Conservation (phyloP, 2,797 vertebrate genomes). For the Mus minutoides region DNA sequence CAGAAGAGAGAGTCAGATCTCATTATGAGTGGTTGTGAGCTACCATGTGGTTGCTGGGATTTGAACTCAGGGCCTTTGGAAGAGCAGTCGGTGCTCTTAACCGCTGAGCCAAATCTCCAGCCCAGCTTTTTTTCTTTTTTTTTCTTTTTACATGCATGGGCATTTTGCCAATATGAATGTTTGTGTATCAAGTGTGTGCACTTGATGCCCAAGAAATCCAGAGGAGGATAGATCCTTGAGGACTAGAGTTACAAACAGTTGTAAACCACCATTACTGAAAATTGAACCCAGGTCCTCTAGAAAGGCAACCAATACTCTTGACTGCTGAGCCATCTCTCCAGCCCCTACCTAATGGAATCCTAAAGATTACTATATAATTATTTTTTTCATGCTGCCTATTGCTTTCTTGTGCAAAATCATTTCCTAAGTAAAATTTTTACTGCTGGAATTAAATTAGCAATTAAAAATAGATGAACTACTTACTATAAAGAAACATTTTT, state of each 20-base stretch:
- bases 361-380: slow-evolving; percentile 1
- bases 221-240: neutral
- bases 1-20: too few relatives aligned
- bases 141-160: neutral
- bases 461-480: slow-evolving; percentile 73
- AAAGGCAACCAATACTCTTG: neutral
- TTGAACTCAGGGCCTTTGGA: too few relatives aligned
- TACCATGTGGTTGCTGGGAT: too few relatives aligned
- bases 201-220: neutral
- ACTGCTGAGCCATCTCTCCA: neutral
- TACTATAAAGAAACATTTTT: slow-evolving; percentile 51
- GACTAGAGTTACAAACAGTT: neutral
- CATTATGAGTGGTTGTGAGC: too few relatives aligned
- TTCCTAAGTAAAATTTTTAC: slow-evolving; percentile 58
- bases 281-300: neutral
- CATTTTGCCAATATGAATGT: neutral
- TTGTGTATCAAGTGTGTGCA: neutral
- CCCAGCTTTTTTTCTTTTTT: neutral
- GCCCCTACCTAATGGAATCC: neutral
- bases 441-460: slow-evolving; percentile 66
- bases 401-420: slow-evolving; percentile 46
- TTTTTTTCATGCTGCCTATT: slow-evolving; percentile 26
- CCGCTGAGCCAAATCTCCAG: too few relatives aligned
- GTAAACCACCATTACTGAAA: neutral
- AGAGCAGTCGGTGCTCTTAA: too few relatives aligned